Conservation (phyloP, 2,888 invertebrate genomes). For the Pimpla rufipes region DNA sequence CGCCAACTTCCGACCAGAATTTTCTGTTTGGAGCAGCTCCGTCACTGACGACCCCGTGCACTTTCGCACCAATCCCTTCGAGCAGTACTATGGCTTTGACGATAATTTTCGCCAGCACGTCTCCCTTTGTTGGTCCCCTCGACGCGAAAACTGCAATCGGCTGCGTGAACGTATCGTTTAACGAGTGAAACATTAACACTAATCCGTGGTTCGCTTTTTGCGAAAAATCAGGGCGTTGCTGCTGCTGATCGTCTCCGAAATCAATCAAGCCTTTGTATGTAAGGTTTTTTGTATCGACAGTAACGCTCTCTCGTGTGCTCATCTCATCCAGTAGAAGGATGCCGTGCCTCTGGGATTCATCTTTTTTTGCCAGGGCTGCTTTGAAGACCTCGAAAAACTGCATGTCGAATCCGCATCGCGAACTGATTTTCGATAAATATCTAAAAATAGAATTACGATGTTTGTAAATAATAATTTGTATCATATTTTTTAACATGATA, state of each 20-base stretch:
- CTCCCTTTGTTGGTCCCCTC: constrained; percentile 55
- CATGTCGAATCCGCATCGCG: constrained; percentile 66
- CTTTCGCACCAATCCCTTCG: constrained; percentile 13
- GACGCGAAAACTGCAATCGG: constrained; percentile 69
- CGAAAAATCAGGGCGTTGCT: constrained; percentile 33
- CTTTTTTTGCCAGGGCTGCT: constrained; percentile 51
- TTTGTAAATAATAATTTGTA: constrained; percentile 42
- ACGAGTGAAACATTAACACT: constrained; percentile 70
- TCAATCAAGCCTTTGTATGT: constrained; percentile 59
- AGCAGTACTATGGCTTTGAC: constrained; percentile 64
- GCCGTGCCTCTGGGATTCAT: constrained; percentile 61
- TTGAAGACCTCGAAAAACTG: constrained; percentile 67
- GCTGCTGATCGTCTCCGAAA: constrained; percentile 54
- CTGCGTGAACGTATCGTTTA: constrained; percentile 63
- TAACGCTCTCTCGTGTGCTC: constrained; percentile 60
- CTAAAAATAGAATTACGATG: constrained; percentile 48
- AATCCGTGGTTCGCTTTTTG: constrained; percentile 65
- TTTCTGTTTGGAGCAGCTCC: constrained; percentile 30
- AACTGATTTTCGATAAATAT: constrained; percentile 64
- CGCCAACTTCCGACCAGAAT: constrained; percentile 38
- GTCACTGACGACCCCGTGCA: constrained; percentile 26
- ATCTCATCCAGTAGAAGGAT: constrained; percentile 67
- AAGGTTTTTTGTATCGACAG: constrained; percentile 57
- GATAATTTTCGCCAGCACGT: constrained; percentile 60
- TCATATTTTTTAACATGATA: constrained; percentile 1